Conservation (phyloP, 2,888 invertebrate genomes). For the Odontocerum albicorne region DNA sequence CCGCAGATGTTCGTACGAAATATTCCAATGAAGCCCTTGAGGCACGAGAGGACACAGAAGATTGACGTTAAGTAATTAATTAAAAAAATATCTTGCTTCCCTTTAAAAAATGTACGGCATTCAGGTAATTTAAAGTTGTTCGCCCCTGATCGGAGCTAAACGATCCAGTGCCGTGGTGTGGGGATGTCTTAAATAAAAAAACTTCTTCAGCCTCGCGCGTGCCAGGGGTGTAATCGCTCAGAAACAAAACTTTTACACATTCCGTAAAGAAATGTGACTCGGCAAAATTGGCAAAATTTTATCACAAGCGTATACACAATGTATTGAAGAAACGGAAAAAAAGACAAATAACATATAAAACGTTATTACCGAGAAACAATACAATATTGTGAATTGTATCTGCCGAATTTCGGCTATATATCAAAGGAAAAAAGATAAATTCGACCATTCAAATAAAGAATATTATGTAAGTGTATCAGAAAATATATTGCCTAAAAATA, state of each 20-base stretch:
- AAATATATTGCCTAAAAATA: no score
- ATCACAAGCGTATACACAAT: background rate
- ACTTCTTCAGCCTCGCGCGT: background rate
- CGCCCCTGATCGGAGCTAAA: constrained; percentile 23
- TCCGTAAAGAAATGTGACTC: background rate
- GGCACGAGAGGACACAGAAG: no score
- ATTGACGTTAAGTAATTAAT: no score
- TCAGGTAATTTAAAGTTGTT: no score
- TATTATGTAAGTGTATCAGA: no score
- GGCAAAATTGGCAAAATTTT: constrained; percentile 1
- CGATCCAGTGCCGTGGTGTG: background rate
- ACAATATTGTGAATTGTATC: background rate
- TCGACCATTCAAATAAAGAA: no score
- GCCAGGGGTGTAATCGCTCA: constrained; percentile 24
- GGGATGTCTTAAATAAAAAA: background rate
- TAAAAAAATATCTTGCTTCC: no score
- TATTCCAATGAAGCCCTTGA: no score
- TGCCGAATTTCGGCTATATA: no score
- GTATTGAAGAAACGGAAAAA: background rate
- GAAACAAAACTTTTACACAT: constrained; percentile 12
- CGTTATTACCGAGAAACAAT: background rate
- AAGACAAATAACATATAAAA: constrained; percentile 1
- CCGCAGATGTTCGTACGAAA: no score
- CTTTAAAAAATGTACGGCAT: no score
- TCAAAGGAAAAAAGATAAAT: no score